Conservation (phyloP, 2,113 vertebrate genomes). For the Rana temporaria region DNA sequence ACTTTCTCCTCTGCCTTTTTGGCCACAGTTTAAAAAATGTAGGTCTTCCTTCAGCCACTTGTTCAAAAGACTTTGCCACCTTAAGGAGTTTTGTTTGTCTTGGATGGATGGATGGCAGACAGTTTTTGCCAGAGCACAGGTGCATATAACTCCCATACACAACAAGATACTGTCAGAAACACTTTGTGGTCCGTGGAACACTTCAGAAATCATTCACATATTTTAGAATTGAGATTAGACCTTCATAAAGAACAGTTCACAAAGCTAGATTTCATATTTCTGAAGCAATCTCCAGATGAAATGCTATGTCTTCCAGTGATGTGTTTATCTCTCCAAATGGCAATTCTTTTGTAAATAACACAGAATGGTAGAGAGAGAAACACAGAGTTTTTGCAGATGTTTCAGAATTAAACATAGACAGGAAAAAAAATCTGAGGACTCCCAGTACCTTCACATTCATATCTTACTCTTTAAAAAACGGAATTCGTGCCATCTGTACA, state of each 20-base stretch:
- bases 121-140: no score
- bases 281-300: constrained; percentile 42
- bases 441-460: constrained; percentile 45
- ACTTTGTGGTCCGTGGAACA: neutral
- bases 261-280: constrained; percentile 17
- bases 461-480: constrained; percentile 43
- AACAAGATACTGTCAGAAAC: neutral
- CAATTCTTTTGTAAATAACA: constrained; percentile 38
- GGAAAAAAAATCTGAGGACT: constrained; percentile 47
- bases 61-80: no score
- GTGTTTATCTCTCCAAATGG: constrained; percentile 45
- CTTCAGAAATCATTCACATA: constrained; percentile 5
- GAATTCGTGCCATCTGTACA: constrained; percentile 52
- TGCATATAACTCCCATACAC: neutral
- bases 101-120: no score
- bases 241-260: neutral
- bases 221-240: neutral
- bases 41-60: no score
- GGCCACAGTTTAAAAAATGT: no score
- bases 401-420: constrained; percentile 27
- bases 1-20: no score
- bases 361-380: constrained; percentile 22
- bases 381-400: constrained; percentile 47
- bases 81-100: no score
- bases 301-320: constrained; percentile 8